phyloP scores from a whole-genome alignment of 2,113 vertebrate species.

The Phoxinus phoxinus region DNA sequence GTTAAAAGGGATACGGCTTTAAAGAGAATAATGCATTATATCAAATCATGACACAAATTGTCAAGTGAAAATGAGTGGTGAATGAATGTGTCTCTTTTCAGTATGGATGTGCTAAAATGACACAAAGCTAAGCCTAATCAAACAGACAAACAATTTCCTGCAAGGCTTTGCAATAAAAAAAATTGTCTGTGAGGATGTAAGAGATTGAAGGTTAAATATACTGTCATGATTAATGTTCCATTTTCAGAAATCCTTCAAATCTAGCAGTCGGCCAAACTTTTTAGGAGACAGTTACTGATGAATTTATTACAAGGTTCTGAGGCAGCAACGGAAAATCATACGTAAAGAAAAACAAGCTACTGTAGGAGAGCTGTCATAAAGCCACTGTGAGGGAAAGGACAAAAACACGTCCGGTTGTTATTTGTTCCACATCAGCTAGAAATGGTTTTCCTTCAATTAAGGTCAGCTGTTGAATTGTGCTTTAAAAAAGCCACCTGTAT shows the following conservation, averaged over 20 bases:
- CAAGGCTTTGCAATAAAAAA: background rate
- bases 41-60: background rate
- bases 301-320: slow-evolving; percentile 42
- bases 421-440: slow-evolving; percentile 53
- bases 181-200: background rate
- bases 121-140: background rate
- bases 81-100: background rate
- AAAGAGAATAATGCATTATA: background rate
- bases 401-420: slow-evolving; percentile 45
- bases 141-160: slow-evolving; percentile 14
- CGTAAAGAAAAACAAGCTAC: slow-evolving; percentile 26
- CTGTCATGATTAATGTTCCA: slow-evolving; percentile 12
- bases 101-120: background rate
- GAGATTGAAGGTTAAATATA: slow-evolving; percentile 1
- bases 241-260: slow-evolving; percentile 20
- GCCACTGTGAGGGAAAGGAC: slow-evolving; percentile 29
- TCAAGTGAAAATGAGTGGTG: background rate
- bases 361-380: slow-evolving; percentile 11
- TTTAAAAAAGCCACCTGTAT: slow-evolving; percentile 63
- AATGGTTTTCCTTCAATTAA: slow-evolving; percentile 49
- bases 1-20: background rate
- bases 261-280: slow-evolving; percentile 30
- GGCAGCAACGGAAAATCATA: background rate
- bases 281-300: slow-evolving; percentile 53
- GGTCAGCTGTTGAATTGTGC: slow-evolving; percentile 52